Evolutionary conservation across 1,140 invertebrate genomes (phyloP).

Genomic region (Cydia strobilella): DNA sequence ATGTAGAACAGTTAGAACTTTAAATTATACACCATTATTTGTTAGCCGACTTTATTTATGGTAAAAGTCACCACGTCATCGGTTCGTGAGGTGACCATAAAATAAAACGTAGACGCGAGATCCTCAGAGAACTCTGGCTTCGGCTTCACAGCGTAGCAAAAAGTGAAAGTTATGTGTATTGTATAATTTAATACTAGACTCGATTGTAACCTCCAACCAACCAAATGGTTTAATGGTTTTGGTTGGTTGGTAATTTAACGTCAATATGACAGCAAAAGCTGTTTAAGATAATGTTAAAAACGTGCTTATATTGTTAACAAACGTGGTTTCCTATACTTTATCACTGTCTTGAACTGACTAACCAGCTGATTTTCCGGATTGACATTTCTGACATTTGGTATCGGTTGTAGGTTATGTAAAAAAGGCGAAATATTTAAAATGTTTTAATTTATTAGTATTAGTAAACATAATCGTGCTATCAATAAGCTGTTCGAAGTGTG

Average conservation of each 20-base stretch:
- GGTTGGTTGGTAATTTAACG: background rate
- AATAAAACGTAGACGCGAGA: background rate
- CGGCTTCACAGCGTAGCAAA: constrained; percentile 10
- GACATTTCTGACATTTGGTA: constrained; percentile 4
- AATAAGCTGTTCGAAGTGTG: background rate
- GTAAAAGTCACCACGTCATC: constrained; percentile 4
- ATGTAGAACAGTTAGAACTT: background rate
- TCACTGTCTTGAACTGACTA: background rate
- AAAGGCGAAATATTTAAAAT: constrained; percentile 10
- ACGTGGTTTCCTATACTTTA: background rate
- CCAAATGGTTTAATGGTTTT: background rate
- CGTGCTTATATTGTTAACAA: background rate
- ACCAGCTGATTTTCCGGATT: background rate
- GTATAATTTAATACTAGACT: constrained; percentile 3
- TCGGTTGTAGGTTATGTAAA: constrained; percentile 27
- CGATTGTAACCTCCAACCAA: constrained; percentile 18
- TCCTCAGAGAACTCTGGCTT: background rate
- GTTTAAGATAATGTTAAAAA: background rate
- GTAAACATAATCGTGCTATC: background rate
- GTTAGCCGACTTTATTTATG: background rate
- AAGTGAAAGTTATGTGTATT: constrained; percentile 26
- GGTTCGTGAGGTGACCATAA: background rate
- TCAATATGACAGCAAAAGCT: constrained; percentile 1
- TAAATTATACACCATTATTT: constrained; percentile 14
- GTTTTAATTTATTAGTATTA: constrained; percentile 9